Conservation (phyloP, 37 sponge, comb jelly and placozoan species). For the Dysidea cf. avara region DNA sequence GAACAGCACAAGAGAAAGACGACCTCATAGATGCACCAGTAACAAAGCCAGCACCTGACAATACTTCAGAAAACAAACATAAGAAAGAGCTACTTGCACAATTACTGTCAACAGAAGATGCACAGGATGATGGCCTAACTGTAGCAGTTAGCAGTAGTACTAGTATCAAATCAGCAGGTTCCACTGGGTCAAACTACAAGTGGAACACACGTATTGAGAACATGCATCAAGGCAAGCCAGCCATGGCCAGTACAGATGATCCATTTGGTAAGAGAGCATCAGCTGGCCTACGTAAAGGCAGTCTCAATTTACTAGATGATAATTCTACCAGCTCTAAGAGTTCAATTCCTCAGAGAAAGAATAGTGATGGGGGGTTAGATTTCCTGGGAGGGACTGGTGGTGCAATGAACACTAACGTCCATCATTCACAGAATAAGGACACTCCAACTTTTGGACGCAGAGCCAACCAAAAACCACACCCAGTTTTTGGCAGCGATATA, state of each 20-base stretch:
- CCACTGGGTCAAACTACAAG: too few relatives aligned
- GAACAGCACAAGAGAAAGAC: too few relatives aligned
- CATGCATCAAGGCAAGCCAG: constrained; percentile 75
- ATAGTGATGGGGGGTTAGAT: background rate
- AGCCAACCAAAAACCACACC: too few relatives aligned
- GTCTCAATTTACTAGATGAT: too few relatives aligned
- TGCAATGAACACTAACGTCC: background rate
- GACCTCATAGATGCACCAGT: background rate
- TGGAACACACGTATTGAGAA: constrained; percentile 71
- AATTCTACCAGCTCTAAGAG: background rate
- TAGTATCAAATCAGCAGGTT: too few relatives aligned
- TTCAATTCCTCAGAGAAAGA: background rate
- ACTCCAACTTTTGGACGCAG: constrained; percentile 49
- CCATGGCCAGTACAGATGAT: constrained; percentile 64
- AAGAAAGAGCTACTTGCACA: constrained; percentile 32
- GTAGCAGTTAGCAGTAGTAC: too few relatives aligned
- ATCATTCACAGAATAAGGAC: background rate
- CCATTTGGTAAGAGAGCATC: constrained; percentile 52
- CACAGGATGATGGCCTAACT: too few relatives aligned
- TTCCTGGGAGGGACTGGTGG: background rate
- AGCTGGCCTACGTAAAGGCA: too few relatives aligned
- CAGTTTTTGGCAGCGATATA: too few relatives aligned
- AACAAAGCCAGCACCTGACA: background rate
- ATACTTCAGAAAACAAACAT: background rate
- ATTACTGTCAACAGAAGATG: too few relatives aligned